phyloP scores from a whole-genome alignment of 2,797 vertebrate species.

The Forpus xanthops region DNA sequence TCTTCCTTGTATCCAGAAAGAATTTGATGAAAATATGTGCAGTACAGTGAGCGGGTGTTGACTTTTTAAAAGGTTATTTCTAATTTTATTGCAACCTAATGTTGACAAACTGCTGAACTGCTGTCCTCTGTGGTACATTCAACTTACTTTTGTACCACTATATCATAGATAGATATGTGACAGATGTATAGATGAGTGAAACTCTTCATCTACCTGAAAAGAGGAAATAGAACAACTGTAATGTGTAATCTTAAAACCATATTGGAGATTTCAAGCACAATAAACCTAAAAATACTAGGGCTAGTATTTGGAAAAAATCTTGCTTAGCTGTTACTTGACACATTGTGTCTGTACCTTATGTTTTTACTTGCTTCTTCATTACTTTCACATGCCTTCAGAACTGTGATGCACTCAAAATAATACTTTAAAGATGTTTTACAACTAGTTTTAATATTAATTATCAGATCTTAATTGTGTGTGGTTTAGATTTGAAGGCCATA shows the following conservation, averaged over 20 bases:
- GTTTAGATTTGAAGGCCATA: slow-evolving; percentile 93
- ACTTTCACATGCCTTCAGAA: background rate
- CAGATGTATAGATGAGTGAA: background rate
- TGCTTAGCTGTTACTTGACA: background rate
- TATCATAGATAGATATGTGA: background rate
- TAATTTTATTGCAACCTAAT: background rate
- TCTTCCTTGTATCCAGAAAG: background rate
- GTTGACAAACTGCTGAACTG: background rate
- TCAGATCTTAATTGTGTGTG: background rate
- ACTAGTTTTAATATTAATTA: background rate
- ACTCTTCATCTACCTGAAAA: background rate
- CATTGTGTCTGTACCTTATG: background rate
- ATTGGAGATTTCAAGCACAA: background rate
- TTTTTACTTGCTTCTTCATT: background rate
- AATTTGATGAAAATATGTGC: background rate
- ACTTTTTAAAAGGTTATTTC: background rate
- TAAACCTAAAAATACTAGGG: background rate
- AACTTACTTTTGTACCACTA: accelerated
- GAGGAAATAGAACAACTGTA: background rate
- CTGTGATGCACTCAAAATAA: background rate
- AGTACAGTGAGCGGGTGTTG: background rate
- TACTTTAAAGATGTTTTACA: background rate
- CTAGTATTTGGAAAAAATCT: background rate
- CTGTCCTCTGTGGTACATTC: background rate
- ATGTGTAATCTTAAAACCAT: background rate